Evolutionary conservation across 2,888 invertebrate genomes (phyloP), one percentile per base, ranked within the genome.

Genomic region (Chrysolina haemoptera): DNA sequence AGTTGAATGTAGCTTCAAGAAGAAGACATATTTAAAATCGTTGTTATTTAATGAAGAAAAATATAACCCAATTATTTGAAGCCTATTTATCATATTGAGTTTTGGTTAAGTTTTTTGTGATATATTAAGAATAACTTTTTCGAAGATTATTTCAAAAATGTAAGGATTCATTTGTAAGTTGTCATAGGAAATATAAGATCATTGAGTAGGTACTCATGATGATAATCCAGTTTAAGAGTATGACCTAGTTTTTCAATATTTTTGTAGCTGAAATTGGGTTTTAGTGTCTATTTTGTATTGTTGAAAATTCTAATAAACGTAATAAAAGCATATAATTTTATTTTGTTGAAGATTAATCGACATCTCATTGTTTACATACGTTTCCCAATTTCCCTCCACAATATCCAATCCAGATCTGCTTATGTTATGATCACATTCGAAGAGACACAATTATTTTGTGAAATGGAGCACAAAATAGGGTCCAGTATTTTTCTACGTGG

Each of bases 1-100:
- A 82, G 81, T 80, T 79, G 62, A 80, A 82, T 82, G 82, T 82
- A 81, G 78, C 81, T 81, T 82, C 81, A 78, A 75, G 78, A 74
- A 67, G 73, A 76, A 67, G 73, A 76, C 77, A 73, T 71, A 78
- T 79, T 78, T 77, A 80, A 80, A 76, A 79, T 81, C 74, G 78
- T 80, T 82, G 81, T 82, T 80, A 78, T 77, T 74, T 73, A 62
- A 75, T 71, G 70, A 76, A 74, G 35, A 67, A 77, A 79, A 79
- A 80, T 80, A 76, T 78, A 80, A 76, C 79, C 79, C 76, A 79
- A 80, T 76, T 78, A 74, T 76, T 75, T 78, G 8, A 70, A 70
- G 62, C 74, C 75, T 76, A 62, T 75, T 53, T 6, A 67, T 18
- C 55, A 53, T 11, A 64, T 64, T 10, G 46, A 62, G 43, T 66